Percentiles rank a stretch among this genome's conserved stretches.
These are phyloP conservation scores for Euphonia xanthogaster DNA, from an alignment of 2,797 vertebrate genomes.

Conservation along the genomic window DNA sequence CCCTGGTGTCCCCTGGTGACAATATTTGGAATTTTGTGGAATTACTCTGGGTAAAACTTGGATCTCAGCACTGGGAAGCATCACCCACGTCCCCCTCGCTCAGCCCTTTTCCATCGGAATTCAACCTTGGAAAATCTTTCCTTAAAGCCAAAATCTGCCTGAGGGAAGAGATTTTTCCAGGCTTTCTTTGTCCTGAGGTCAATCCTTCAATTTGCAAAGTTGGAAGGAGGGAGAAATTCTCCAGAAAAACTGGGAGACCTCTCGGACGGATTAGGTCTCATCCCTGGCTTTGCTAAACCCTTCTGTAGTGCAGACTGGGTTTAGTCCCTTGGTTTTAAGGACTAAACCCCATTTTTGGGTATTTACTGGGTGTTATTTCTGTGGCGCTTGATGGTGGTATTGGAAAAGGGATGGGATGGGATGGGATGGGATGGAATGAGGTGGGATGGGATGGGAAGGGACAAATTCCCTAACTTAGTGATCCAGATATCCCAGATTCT, in stretches of 20 bases:
- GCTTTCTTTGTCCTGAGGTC: neutral
- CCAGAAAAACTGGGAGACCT: neutral
- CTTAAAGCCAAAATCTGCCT: neutral
- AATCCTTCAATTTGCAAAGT: neutral
- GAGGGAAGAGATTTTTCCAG: neutral
- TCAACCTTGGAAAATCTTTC: neutral
- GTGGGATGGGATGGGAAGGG: neutral
- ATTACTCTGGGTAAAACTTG: neutral
- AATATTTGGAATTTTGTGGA: neutral
- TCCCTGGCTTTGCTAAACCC: neutral
- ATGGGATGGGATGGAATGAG: neutral
- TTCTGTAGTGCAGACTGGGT: neutral
- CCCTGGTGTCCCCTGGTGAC: neutral
- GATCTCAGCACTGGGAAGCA: neutral
- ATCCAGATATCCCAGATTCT: neutral
- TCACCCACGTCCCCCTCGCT: neutral
- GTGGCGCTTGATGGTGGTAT: neutral
- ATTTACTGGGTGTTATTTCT: neutral
- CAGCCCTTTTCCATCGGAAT: neutral
- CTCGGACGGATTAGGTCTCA: rapidly evolving
- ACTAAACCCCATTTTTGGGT: neutral
- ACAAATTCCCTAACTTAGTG: neutral
- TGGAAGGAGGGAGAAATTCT: neutral
- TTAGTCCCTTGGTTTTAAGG: neutral
- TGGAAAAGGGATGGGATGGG: neutral